A percentile compares a stretch with the other conserved stretches of the same genome.
phyloP scores from a whole-genome alignment of 2,113 vertebrate genomes.

The Pelusios castaneus region DNA sequence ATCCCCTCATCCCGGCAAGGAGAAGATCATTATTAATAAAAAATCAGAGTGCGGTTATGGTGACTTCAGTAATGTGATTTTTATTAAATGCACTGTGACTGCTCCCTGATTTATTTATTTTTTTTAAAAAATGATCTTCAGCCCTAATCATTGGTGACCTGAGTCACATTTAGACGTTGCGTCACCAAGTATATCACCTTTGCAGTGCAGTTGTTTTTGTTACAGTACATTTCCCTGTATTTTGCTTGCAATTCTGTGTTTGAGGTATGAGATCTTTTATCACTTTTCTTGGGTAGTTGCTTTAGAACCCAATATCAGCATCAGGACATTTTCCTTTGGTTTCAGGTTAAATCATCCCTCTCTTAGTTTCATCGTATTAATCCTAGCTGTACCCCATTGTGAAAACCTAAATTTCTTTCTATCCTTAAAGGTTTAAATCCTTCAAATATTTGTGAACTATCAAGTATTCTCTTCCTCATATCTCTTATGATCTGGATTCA shows the following conservation, averaged over 20 bases:
- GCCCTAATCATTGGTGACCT: background rate
- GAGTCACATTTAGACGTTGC: background rate
- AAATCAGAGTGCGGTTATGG: no score
- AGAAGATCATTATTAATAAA: no score
- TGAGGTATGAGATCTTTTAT: background rate
- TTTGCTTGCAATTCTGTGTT: background rate
- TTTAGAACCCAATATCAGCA: background rate
- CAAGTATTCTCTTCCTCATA: background rate
- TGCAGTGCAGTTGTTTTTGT: background rate
- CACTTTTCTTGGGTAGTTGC: background rate
- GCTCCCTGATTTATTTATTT: no score
- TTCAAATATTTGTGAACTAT: background rate
- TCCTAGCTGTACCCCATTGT: background rate
- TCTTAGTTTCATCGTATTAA: background rate
- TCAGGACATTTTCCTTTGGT: background rate
- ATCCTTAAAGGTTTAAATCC: background rate
- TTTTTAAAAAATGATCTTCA: no score
- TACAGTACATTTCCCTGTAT: background rate
- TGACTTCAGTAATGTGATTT: no score
- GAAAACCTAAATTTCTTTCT: background rate
- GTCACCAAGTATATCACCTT: background rate
- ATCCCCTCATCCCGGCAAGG: no score
- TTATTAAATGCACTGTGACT: no score
- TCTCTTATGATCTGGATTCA: background rate
- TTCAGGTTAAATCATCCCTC: background rate